A percentile compares a stretch with the other conserved stretches of the same genome.
These are phyloP conservation scores for Ormyrus rosae DNA, from an alignment of 2,888 invertebrate species.

Conservation along the genomic window DNA sequence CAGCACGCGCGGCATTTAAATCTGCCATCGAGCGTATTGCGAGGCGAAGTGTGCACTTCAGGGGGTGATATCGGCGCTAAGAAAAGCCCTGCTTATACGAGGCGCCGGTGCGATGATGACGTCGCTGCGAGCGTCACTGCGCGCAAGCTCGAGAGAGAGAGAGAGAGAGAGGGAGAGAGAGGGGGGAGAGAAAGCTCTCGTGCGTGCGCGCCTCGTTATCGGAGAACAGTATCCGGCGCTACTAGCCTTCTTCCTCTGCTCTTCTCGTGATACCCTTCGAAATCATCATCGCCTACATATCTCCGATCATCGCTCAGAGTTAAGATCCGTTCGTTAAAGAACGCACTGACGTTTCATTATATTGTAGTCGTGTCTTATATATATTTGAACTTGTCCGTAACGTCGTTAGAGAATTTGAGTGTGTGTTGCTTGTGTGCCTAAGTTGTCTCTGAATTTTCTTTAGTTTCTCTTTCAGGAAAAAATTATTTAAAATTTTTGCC, in stretches of 20 bases:
- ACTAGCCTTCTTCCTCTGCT: neutral
- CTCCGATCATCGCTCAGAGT: constrained; percentile 23
- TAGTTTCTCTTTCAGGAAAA: neutral
- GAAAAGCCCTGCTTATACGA: no score
- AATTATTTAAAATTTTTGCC: neutral
- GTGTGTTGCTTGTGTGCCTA: constrained; percentile 28
- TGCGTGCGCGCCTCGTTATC: neutral
- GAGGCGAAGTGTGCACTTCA: no score
- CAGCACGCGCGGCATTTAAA: neutral
- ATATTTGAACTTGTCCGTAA: constrained; percentile 37
- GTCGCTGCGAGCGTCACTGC: no score
- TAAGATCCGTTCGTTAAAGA: constrained; percentile 9
- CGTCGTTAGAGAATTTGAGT: constrained; percentile 34
- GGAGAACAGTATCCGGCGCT: neutral
- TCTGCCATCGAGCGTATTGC: neutral
- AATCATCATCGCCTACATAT: constrained; percentile 12
- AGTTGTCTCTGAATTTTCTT: neutral
- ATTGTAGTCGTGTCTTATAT: constrained; percentile 36
- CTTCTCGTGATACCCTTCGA: neutral
- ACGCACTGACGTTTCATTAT: constrained; percentile 6
- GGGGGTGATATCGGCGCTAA: no score
- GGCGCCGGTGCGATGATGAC: no score
- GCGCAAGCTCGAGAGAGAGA: neutral
- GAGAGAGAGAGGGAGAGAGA: neutral
- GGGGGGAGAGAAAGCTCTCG: neutral